Evolutionary conservation across 2,113 vertebrate genomes (phyloP).

Genomic region (Arenaria interpres): DNA sequence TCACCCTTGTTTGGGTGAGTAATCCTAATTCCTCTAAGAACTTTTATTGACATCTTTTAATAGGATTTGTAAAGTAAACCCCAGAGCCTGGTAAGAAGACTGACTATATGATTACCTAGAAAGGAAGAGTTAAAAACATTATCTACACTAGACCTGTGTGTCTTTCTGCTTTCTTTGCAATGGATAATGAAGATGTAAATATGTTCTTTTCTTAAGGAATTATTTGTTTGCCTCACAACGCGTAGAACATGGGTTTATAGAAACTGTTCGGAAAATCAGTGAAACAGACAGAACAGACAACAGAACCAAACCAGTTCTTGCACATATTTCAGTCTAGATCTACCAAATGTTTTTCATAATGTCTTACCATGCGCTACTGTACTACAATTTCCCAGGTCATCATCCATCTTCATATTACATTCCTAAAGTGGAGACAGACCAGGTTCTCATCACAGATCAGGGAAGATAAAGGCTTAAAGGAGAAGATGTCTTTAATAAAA

Average conservation of each 20-base stretch:
- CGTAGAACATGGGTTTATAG: background rate
- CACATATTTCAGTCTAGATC: background rate
- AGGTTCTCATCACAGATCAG: background rate
- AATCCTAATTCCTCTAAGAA: slow-evolving; percentile 19
- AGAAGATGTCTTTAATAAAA: background rate
- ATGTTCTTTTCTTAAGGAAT: background rate
- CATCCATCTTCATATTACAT: background rate
- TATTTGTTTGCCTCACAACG: background rate
- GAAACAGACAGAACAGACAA: background rate
- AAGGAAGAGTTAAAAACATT: background rate
- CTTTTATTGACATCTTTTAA: background rate
- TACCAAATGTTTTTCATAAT: background rate
- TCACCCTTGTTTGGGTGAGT: background rate
- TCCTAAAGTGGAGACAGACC: background rate
- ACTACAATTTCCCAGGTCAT: background rate
- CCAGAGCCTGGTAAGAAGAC: background rate
- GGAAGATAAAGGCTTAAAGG: background rate
- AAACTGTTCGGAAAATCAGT: background rate
- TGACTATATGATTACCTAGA: background rate
- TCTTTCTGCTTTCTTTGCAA: background rate
- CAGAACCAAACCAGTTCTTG: background rate
- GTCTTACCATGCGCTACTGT: background rate
- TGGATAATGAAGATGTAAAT: background rate
- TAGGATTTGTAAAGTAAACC: background rate
- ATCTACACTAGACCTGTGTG: rapidly evolving